Base-by-base conservation (phyloP, 1,140 invertebrate genomes). In the Ips typographus region DNA sequence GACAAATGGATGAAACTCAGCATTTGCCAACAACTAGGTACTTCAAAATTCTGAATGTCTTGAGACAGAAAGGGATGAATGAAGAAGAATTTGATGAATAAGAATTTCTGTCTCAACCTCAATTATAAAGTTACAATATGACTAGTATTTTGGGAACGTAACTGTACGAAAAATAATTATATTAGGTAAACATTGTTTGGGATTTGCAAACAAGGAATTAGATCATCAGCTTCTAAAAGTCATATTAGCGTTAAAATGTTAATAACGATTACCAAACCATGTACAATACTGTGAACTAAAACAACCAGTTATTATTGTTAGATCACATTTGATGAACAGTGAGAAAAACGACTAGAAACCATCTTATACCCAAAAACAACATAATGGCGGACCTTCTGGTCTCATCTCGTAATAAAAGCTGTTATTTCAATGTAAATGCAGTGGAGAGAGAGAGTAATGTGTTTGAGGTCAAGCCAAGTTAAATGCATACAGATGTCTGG, bases 401-500 rank as follows among this genome's bases (percentile, higher is more conserved):
- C 4, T 59, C 57, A 59, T 59, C 57, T 59, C 57, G 40, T 59
- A n/a, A 59, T 42, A 42, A 2, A 49, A 1, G 7, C 2, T 37
- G 38, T 56, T 39, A 59, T 59, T 59, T 7, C 37, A 55, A 55
- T 55, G 52, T 38, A 36, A 59, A 59, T 59, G 38, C 40, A 42
- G 57, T 36, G 52, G 22, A 22, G 3, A 59, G 57, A 59, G 40
- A 40, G 57, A 49, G 44, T 49, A 59, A 37, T 37, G 37, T 41
- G 39, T 59, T 59, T 59, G 57, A 59, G 57, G 57, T 59, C 57
- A 59, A 59, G 42, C 2, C 4, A 40, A 6, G 2, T 59, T 41
- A 39, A 41, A 8, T 59, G 57, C 57, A 59, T 42, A 42, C 57
- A 59, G 39, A 59, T 59, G 57, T 59, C 6, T 59, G 38, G 38